These are phyloP conservation scores for Lasaia peninsularis DNA, from an alignment of 1,140 invertebrate genomes.

Conservation along the genomic window DNA sequence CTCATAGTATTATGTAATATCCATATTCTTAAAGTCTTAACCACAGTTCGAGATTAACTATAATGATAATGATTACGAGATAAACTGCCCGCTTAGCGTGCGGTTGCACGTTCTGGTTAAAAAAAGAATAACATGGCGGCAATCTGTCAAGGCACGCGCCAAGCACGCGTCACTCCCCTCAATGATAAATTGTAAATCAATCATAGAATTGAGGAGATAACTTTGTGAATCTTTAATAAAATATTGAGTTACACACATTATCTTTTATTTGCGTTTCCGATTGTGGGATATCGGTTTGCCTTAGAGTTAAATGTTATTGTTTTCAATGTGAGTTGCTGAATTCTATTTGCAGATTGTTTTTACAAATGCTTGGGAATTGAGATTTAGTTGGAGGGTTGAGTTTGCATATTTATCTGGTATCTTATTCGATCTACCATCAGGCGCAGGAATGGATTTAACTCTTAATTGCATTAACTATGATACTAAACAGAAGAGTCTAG, in stretches of 20 bases:
- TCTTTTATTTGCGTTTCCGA: slow-evolving; percentile 71
- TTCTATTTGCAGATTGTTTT: neutral
- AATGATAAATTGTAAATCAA: slow-evolving; percentile 53
- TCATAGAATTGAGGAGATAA: slow-evolving; percentile 51
- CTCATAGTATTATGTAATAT: slow-evolving; percentile 25
- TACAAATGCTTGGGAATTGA: neutral
- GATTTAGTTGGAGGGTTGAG: neutral
- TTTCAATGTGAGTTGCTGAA: slow-evolving; percentile 42
- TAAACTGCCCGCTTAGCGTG: slow-evolving; percentile 27
- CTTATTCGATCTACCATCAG: no score
- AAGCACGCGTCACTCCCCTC: slow-evolving; percentile 44
- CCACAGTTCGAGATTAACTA: slow-evolving; percentile 22
- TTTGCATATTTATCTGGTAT: neutral
- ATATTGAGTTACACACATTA: slow-evolving; percentile 67
- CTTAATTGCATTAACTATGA: no score
- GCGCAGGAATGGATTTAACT: no score
- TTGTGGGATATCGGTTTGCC: slow-evolving; percentile 65
- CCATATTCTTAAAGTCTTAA: slow-evolving; percentile 21
- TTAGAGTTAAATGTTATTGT: slow-evolving; percentile 51
- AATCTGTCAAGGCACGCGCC: slow-evolving; percentile 57
- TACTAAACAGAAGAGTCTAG: no score
- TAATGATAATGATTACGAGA: slow-evolving; percentile 42
- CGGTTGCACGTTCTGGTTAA: slow-evolving; percentile 31
- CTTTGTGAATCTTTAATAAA: slow-evolving; percentile 58
- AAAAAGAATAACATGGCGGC: slow-evolving; percentile 41